phyloP scores from a whole-genome alignment of 2,888 invertebrate genomes.

The Agapostemon virescens region DNA sequence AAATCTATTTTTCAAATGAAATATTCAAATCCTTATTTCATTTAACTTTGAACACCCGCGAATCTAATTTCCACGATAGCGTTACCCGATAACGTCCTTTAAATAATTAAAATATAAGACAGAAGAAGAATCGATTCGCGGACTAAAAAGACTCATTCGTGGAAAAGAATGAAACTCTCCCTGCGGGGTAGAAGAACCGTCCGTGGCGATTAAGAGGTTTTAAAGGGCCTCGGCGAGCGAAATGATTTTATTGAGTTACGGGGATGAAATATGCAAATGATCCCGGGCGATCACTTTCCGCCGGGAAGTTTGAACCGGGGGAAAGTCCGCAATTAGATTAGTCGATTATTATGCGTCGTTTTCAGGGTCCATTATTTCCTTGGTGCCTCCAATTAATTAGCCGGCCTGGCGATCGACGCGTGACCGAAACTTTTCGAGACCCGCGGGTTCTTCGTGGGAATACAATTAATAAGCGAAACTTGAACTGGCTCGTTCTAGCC shows the following conservation, averaged over 20 bases:
- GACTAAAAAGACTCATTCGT: not conserved
- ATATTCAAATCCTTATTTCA: not conserved
- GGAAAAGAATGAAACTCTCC: not conserved
- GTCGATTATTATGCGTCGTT: constrained; percentile 43
- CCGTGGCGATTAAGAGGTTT: constrained; percentile 17
- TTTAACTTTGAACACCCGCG: not conserved
- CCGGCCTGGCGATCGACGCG: constrained; percentile 6
- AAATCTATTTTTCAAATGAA: too few species aligned
- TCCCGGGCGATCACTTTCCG: constrained; percentile 32
- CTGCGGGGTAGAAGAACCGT: not conserved
- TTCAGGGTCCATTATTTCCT: constrained; percentile 18
- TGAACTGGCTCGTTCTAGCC: constrained; percentile 37
- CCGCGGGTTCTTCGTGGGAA: not conserved
- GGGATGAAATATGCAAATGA: constrained; percentile 49
- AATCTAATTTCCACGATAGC: not conserved
- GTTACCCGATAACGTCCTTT: not conserved
- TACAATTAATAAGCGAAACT: constrained; percentile 43
- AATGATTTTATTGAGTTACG: constrained; percentile 41
- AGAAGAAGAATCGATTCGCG: not conserved
- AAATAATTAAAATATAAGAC: not conserved
- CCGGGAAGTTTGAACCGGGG: constrained; percentile 39
- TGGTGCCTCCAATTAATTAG: not conserved
- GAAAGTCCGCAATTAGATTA: constrained; percentile 40
- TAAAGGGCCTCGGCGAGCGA: constrained; percentile 30
- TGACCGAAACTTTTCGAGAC: constrained; percentile 1